Conservation (phyloP, 2,888 invertebrate genomes). For the Seira ritae region DNA sequence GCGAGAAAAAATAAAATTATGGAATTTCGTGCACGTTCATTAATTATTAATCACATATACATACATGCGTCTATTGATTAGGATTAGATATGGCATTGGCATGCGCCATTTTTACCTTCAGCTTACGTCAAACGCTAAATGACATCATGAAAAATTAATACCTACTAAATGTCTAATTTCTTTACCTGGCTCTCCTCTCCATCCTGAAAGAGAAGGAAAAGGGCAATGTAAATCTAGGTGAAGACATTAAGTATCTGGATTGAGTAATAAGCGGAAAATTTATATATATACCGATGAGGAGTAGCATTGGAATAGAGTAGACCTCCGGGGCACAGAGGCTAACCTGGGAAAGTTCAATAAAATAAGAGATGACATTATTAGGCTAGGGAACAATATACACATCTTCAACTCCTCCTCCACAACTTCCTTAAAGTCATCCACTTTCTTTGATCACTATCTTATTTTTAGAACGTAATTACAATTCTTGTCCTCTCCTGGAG, state of each 20-base stretch:
- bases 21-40: no score
- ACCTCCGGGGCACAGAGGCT: slow-evolving; percentile 76
- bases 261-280: neutral
- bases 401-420: neutral
- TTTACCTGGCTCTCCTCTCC: slow-evolving; percentile 54
- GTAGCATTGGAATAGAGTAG: slow-evolving; percentile 76
- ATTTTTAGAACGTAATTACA: slow-evolving; percentile 4
- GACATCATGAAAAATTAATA: neutral
- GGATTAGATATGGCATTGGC: no score
- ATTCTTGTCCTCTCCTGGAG: neutral
- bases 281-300: slow-evolving; percentile 75
- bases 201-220: slow-evolving; percentile 34
- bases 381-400: neutral
- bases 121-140: neutral
- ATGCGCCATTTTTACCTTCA: no score
- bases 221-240: neutral
- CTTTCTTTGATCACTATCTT: neutral
- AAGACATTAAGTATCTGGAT: neutral
- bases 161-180: neutral
- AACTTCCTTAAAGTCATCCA: neutral
- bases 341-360: slow-evolving; percentile 62
- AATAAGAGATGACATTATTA: neutral
- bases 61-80: no score
- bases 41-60: no score
- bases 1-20: no score